Percentiles rank a stretch among this genome's conserved stretches.
Evolutionary conservation across 2,888 invertebrate genomes (phyloP).

Genomic region (Scotopteryx bipunctaria): DNA sequence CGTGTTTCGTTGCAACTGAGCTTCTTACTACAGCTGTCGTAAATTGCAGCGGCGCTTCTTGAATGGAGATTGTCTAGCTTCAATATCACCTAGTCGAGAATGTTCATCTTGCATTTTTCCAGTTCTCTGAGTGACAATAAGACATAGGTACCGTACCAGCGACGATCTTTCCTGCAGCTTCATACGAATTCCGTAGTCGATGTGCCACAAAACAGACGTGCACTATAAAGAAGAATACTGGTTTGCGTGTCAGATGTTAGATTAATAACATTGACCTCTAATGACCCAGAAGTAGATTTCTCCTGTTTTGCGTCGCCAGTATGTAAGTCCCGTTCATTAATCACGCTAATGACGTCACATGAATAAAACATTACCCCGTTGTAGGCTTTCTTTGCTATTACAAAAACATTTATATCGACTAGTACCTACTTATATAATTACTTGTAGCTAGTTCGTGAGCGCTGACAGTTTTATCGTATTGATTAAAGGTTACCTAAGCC

Average conservation of each 20-base stretch:
- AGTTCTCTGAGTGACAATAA: too few species aligned
- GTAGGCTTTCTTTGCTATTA: slow-evolving; percentile 29
- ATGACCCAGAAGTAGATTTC: slow-evolving; percentile 50
- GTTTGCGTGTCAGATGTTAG: slow-evolving; percentile 51
- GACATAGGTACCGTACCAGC: too few species aligned
- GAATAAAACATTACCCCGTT: slow-evolving; percentile 44
- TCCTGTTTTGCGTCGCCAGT: slow-evolving; percentile 43
- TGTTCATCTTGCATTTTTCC: too few species aligned
- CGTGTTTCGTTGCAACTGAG: slow-evolving; percentile 39
- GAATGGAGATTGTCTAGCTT: not conserved
- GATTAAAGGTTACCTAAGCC: too few species aligned
- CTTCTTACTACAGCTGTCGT: slow-evolving; percentile 9
- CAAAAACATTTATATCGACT: slow-evolving; percentile 38
- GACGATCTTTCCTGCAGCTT: too few species aligned
- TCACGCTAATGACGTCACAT: slow-evolving; percentile 52
- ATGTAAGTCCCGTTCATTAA: slow-evolving; percentile 46
- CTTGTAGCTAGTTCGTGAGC: slow-evolving; percentile 14
- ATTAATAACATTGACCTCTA: slow-evolving; percentile 53
- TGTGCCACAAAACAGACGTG: not conserved
- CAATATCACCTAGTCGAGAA: too few species aligned
- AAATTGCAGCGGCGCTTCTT: not conserved
- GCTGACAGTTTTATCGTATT: too few species aligned
- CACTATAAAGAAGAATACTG: slow-evolving; percentile 25
- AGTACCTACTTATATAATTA: slow-evolving; percentile 35
- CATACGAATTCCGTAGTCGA: too few species aligned